Evolutionary conservation across 1,140 invertebrate species (phyloP).

Genomic region (Nasonia longicornis): DNA sequence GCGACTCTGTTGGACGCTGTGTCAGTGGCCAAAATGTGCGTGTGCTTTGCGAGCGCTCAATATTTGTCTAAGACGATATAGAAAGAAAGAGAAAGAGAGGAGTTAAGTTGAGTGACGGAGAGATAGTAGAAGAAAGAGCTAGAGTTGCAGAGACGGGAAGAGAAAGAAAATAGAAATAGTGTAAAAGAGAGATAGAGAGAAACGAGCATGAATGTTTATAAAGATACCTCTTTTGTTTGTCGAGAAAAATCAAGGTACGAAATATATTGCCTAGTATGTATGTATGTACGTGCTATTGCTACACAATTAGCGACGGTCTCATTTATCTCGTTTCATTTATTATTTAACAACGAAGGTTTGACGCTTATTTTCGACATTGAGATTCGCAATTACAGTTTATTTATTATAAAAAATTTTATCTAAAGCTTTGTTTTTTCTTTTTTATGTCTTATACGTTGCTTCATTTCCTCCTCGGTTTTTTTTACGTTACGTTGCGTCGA

Average conservation of each 20-base stretch:
- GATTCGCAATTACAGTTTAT: constrained; percentile 42
- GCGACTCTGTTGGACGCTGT: not conserved
- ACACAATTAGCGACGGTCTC: constrained; percentile 40
- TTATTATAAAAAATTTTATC: constrained; percentile 41
- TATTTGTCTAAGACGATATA: constrained; percentile 3
- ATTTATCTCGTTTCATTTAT: constrained; percentile 25
- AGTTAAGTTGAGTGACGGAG: not conserved
- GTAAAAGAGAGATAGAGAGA: not conserved
- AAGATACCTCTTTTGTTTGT: not conserved
- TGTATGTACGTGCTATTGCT: constrained; percentile 38
- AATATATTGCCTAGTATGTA: constrained; percentile 39
- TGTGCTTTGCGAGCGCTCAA: constrained; percentile 24
- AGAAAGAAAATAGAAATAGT: no score
- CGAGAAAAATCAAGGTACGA: constrained; percentile 28
- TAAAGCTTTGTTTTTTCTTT: constrained; percentile 23
- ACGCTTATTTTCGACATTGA: constrained; percentile 43
- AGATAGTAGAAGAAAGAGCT: not conserved
- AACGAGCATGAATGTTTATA: not conserved
- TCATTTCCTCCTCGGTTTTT: not conserved
- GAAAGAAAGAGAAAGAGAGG: not conserved
- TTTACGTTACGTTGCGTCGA: constrained; percentile 24
- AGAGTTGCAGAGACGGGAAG: no score
- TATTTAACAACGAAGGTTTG: constrained; percentile 40
- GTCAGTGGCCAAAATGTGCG: constrained; percentile 37
- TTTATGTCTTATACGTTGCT: not conserved